These are phyloP conservation scores for Brachionus rotundiformis DNA, from an alignment of 1,140 invertebrate genomes.

Conservation along the genomic window DNA sequence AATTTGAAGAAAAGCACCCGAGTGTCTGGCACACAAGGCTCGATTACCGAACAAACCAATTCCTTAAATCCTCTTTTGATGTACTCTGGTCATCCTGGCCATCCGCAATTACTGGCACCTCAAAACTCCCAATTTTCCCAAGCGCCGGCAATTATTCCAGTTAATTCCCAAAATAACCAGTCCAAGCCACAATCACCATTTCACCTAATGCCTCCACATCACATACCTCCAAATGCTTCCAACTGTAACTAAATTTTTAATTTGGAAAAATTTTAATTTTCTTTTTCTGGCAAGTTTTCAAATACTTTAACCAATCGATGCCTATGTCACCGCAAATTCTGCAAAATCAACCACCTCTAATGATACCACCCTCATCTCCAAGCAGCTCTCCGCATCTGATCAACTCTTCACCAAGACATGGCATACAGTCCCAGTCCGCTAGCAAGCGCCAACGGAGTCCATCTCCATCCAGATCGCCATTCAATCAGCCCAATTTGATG, in stretches of 20 bases:
- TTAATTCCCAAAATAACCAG: neutral
- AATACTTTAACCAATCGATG: neutral
- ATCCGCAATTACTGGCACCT: conserved; percentile 6
- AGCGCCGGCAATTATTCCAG: neutral
- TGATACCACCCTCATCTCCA: neutral
- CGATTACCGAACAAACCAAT: neutral
- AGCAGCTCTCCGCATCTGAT: conserved; percentile 14
- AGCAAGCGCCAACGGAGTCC: conserved; percentile 21
- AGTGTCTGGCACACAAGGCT: neutral
- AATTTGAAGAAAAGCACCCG: conserved; percentile 42
- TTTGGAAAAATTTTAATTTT: too few relatives aligned
- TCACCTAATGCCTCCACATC: neutral
- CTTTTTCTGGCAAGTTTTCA: neutral
- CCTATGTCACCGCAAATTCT: neutral
- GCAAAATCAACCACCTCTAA: neutral
- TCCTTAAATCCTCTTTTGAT: neutral
- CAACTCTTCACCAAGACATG: conserved; percentile 13
- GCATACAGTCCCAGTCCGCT: neutral
- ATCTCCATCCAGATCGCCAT: conserved; percentile 13
- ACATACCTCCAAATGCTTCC: neutral
- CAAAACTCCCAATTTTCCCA: conserved; percentile 31
- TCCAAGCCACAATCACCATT: neutral
- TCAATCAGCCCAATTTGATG: neutral
- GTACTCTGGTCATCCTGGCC: conserved; percentile 25
- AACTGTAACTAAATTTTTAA: neutral